Conservation (phyloP, 2,113 vertebrate genomes). For the Hyperopisus bebe region DNA sequence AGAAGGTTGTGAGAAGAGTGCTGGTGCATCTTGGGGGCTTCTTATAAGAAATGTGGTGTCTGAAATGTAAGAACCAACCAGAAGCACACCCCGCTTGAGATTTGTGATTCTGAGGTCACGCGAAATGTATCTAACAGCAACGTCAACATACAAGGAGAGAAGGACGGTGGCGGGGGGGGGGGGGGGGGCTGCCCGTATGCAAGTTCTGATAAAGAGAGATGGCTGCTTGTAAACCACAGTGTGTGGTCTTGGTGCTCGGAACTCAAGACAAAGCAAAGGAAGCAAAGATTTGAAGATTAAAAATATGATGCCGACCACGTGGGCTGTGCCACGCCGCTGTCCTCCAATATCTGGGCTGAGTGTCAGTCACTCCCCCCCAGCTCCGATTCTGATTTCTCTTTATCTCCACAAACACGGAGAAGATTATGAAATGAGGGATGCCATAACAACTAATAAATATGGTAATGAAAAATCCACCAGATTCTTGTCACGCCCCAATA, state of each 20-base stretch:
- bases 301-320: neutral
- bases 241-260: neutral
- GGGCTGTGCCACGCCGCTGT: neutral
- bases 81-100: neutral
- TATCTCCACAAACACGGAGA: neutral
- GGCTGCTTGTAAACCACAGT: neutral
- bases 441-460: neutral
- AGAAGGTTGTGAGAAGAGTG: constrained; percentile 7
- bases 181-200: neutral
- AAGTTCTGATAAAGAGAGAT: neutral
- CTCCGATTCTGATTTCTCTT: neutral
- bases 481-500: neutral
- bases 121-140: neutral
- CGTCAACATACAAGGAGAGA: neutral
- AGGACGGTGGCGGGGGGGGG: neutral
- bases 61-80: neutral
- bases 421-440: neutral
- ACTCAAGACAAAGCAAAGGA: neutral
- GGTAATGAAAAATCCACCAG: neutral
- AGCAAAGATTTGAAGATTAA: neutral
- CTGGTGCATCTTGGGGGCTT: constrained; percentile 17
- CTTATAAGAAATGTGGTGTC: neutral
- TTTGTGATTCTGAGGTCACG: constrained; percentile 5
- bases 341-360: neutral
- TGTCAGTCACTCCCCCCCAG: neutral